Conservation (phyloP, 2,113 vertebrate species). For the Tapirus terrestris region DNA sequence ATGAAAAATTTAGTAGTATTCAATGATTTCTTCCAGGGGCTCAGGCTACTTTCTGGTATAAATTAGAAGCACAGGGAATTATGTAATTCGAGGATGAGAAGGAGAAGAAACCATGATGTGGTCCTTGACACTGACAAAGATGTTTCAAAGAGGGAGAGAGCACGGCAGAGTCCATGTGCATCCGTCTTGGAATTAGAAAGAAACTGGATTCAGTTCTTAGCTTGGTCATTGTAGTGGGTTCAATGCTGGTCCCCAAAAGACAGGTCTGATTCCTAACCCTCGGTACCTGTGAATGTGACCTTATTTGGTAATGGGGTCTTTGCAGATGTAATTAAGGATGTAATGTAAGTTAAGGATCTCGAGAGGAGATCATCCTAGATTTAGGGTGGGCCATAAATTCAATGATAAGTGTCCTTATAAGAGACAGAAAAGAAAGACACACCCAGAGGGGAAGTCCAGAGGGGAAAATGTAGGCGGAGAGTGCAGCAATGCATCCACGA, state of each 20-base stretch:
- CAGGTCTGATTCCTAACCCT: background rate
- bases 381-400: background rate
- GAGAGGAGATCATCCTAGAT: background rate
- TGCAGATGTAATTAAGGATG: background rate
- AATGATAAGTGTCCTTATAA: background rate
- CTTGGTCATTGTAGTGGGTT: background rate
- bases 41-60: background rate
- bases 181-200: background rate
- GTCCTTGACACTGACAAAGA: background rate
- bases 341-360: constrained; percentile 2
- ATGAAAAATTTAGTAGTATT: constrained; percentile 32
- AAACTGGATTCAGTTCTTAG: background rate
- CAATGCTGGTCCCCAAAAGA: background rate
- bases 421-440: background rate
- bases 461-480: background rate
- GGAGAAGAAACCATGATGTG: background rate
- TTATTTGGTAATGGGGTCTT: constrained; percentile 26
- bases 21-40: background rate
- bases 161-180: background rate
- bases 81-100: background rate
- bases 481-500: background rate
- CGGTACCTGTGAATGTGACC: background rate
- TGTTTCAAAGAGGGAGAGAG: background rate
- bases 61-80: constrained; percentile 10
- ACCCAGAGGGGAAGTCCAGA: background rate